Conservation (phyloP, 2,113 vertebrate species). For the Trichechus manatus region DNA sequence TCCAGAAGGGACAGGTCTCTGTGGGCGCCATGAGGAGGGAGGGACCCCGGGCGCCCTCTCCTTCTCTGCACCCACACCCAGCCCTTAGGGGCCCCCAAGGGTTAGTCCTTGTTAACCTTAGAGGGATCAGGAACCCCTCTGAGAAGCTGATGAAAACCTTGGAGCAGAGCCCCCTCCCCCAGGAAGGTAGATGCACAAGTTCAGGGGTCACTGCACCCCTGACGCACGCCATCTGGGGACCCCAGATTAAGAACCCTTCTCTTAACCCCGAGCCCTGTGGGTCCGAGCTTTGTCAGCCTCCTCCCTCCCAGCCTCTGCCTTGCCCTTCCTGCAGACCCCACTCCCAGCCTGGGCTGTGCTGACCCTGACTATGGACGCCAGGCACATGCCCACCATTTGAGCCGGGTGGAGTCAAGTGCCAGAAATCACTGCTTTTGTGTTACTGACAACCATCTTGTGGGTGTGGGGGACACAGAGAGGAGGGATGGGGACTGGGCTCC, state of each 20-base stretch:
- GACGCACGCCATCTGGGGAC: neutral
- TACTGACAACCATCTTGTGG: too few species aligned
- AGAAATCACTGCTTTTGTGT: neutral
- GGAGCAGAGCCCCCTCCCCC: neutral
- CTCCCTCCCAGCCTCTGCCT: neutral
- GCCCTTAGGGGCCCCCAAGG: neutral
- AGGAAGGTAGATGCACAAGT: neutral
- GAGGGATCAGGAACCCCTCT: neutral
- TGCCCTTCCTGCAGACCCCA: neutral
- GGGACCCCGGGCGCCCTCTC: neutral
- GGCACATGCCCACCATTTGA: neutral
- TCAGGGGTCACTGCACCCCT: neutral
- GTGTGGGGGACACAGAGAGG: neutral
- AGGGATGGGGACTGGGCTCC: neutral
- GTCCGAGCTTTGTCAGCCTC: neutral
- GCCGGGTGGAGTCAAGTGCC: neutral
- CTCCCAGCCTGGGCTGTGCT: neutral
- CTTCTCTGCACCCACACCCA: neutral
- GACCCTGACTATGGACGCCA: neutral
- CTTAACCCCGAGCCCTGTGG: neutral
- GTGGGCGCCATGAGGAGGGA: fast-evolving
- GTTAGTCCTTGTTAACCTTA: neutral
- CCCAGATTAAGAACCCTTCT: neutral
- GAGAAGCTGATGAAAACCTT: neutral
- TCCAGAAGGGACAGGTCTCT: neutral